These are phyloP conservation scores for Sphenodon punctatus DNA, from an alignment of 2,797 vertebrate genomes.

Conservation along the genomic window DNA sequence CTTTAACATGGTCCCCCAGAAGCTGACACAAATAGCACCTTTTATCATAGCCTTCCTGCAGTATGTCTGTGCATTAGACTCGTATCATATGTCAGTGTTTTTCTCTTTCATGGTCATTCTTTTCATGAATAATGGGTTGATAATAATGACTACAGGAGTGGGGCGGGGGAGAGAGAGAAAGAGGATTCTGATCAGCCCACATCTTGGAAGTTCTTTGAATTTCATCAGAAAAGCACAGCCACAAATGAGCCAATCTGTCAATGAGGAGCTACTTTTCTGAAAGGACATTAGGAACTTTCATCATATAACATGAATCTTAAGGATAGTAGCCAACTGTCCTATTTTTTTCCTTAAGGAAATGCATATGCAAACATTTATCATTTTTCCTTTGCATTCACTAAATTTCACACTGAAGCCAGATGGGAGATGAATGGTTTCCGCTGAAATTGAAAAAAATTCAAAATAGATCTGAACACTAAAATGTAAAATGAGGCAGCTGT, in stretches of 20 bases:
- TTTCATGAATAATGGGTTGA: constrained; percentile 16
- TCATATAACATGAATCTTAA: constrained; percentile 33
- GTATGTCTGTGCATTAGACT: background rate
- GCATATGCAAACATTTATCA: background rate
- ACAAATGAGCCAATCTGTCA: constrained; percentile 17
- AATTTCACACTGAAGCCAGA: constrained; percentile 27
- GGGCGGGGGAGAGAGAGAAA: background rate
- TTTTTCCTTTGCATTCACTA: constrained; percentile 22
- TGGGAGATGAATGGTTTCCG: constrained; percentile 39
- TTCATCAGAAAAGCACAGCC: constrained; percentile 41
- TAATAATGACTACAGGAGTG: constrained; percentile 10
- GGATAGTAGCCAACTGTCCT: constrained; percentile 34
- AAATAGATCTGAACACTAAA: constrained; percentile 27
- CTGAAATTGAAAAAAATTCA: constrained; percentile 42
- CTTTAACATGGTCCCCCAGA: constrained; percentile 21
- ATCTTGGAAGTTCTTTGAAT: constrained; percentile 23
- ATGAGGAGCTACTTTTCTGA: constrained; percentile 25
- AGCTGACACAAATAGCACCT: background rate
- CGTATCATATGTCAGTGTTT: background rate
- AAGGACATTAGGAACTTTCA: constrained; percentile 30
- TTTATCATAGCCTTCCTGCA: background rate
- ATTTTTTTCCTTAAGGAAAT: background rate
- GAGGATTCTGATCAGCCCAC: constrained; percentile 28
- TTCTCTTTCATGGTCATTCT: background rate
- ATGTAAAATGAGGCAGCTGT: constrained; percentile 37